A percentile compares a stretch with the other conserved stretches of the same genome.
Evolutionary conservation across 2,888 invertebrate species (phyloP).

Genomic region (Mechanitis mazaeus): DNA sequence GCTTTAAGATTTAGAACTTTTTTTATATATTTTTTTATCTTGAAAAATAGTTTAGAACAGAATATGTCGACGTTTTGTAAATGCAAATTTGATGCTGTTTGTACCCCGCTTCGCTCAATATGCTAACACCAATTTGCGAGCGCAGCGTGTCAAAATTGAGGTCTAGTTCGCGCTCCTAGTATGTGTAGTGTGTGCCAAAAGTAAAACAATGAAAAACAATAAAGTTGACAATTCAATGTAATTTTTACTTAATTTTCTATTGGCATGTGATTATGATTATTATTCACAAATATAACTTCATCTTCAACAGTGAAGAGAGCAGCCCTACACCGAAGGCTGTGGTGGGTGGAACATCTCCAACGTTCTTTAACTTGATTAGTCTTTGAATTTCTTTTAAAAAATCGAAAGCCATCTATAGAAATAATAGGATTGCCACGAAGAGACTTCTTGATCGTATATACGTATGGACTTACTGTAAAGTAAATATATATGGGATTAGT

Average conservation of each 20-base stretch:
- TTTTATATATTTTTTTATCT: too few species aligned
- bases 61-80: too few species aligned
- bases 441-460: conserved; percentile 11
- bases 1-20: too few species aligned
- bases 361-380: conserved; percentile 22
- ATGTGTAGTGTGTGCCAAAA: too few species aligned
- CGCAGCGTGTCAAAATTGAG: too few species aligned
- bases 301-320: conserved; percentile 24
- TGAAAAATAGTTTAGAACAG: too few species aligned
- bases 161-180: too few species aligned
- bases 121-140: too few species aligned
- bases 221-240: too few species aligned
- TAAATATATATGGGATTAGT: conserved; percentile 2
- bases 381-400: conserved; percentile 8
- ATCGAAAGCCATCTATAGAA: conserved; percentile 13
- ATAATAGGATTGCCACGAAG: conserved; percentile 18
- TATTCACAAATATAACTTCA: conserved; percentile 9
- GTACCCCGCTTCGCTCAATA: too few species aligned
- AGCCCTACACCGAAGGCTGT: conserved; percentile 26
- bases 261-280: conserved; percentile 18
- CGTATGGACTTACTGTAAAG: conserved; percentile 11
- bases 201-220: too few species aligned
- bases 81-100: too few species aligned
- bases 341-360: conserved; percentile 36
- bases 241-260: background rate